Base-by-base conservation (phyloP, 2,113 vertebrate species). In the Beaufortia kweichowensis region DNA sequence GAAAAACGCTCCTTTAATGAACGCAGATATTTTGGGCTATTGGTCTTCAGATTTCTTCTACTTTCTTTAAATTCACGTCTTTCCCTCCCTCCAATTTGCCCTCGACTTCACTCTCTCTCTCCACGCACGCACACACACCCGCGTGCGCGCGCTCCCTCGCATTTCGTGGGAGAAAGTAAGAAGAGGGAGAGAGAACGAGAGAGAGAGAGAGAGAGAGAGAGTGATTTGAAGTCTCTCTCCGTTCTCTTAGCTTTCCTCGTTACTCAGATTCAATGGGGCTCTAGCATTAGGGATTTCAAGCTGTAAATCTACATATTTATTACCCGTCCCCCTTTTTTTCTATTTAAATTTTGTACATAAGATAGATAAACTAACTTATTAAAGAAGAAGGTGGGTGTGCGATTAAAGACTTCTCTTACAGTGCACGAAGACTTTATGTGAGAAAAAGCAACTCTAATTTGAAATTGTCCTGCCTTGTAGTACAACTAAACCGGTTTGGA, bases 221-320 rank as follows among this genome's bases (percentile, higher is more conserved):
- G 87, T 89, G 86, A 85, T 88, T 89, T 87, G 85, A 90, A 88
- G 88, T 86, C 89, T 91, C 79, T 82, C 83, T 86, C 89, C 81
- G 87, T 82, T 89, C 87, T 88, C 89, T 91, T 87, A 88, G 86
- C 88, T 91, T 87, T 84, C 69, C 84, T 84, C 86, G 87, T 88
- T 88, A 85, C 64, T 87, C 86, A 31, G 88, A 86, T 85, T 89
- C 89, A 89, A 92, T 92, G 90, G 91, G 87, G 87, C 86, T 91
- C 84, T 84, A 90, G 88, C 86, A 85, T 84, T 77, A 85, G 76
- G 84, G 84, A 53, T 75, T 90, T 87, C 82, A 86, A 87, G 79
- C 82, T 83, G 77, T 76, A 88, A 88, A 84, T 80, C 87, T 84
- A 85, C 41, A 83, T 85, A 87, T 89, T 84, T 88, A 87, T 88